Evolutionary conservation across 2,797 vertebrate genomes (phyloP).

Genomic region (Falco berigora): DNA sequence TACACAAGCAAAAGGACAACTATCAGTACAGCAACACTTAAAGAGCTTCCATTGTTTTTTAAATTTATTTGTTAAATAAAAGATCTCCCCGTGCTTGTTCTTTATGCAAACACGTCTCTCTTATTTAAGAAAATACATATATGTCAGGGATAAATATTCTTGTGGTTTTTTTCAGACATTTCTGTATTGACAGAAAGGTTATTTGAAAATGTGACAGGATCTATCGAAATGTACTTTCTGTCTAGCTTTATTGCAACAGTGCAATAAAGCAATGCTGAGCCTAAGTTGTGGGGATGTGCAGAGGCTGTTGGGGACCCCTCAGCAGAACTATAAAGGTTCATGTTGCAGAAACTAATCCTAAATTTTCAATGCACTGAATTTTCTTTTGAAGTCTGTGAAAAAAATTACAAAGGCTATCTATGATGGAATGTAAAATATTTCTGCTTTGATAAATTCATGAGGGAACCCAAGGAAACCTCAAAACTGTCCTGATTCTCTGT

Average conservation of each 20-base stretch:
- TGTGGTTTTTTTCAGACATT: not conserved
- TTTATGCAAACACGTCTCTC: not conserved
- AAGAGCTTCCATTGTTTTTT: not conserved
- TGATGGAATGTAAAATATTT: not conserved
- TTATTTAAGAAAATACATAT: not conserved
- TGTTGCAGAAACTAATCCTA: not conserved
- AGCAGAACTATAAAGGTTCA: not conserved
- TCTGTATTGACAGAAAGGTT: not conserved
- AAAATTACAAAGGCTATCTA: not conserved
- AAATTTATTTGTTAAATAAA: not conserved
- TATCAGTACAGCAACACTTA: not conserved
- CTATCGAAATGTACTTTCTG: not conserved
- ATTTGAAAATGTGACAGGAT: not conserved
- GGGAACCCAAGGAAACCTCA: not conserved
- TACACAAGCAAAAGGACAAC: not conserved
- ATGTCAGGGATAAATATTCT: not conserved
- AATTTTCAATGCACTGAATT: not conserved
- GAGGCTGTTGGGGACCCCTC: not conserved
- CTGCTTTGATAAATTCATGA: not conserved
- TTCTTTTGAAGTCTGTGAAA: not conserved
- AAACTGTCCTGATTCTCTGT: not conserved
- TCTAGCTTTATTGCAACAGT: not conserved
- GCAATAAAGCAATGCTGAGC: not conserved
- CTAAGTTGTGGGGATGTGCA: not conserved
- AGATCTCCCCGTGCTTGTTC: not conserved